A percentile compares a stretch with the other conserved stretches of the same genome.
These are phyloP conservation scores for Eulithis testata DNA, from an alignment of 2,888 invertebrate species.

Conservation along the genomic window DNA sequence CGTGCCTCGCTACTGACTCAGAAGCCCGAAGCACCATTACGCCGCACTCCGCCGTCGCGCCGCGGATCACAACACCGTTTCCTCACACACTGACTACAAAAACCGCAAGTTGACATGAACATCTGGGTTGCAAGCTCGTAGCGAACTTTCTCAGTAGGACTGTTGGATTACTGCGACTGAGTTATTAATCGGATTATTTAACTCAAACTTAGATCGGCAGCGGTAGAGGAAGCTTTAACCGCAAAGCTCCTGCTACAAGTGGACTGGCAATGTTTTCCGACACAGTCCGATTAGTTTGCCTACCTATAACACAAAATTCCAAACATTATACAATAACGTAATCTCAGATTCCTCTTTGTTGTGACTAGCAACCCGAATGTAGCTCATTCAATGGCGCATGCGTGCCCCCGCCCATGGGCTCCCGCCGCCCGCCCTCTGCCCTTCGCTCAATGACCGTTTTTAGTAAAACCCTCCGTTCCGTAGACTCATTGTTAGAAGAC, in stretches of 20 bases:
- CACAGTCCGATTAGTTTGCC: background rate
- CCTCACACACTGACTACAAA: constrained; percentile 47
- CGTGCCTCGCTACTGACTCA: constrained; percentile 62
- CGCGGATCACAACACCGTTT: constrained; percentile 58
- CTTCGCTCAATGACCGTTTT: constrained; percentile 75
- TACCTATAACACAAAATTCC: constrained; percentile 1
- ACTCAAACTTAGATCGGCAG: background rate
- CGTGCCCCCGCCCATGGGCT: constrained; percentile 60
- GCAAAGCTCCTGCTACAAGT: constrained; percentile 14
- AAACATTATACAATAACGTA: constrained; percentile 25
- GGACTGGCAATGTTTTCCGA: constrained; percentile 1
- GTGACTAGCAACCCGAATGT: constrained; percentile 53
- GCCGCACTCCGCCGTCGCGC: constrained; percentile 48
- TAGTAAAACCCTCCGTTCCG: constrained; percentile 41
- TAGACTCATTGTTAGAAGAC: constrained; percentile 2
- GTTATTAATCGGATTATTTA: too few relatives aligned
- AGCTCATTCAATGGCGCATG: constrained; percentile 59
- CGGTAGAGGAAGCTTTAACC: background rate
- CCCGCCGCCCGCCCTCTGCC: constrained; percentile 53
- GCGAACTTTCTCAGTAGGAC: constrained; percentile 18
- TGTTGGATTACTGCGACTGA: background rate
- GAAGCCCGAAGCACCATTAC: constrained; percentile 54
- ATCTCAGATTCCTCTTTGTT: constrained; percentile 33
- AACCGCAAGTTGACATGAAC: constrained; percentile 34
- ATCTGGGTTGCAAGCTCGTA: constrained; percentile 38